Evolutionary conservation across 2,888 invertebrate genomes (phyloP), one percentile per base, ranked within the genome.

Genomic region (Ceramica pisi): DNA sequence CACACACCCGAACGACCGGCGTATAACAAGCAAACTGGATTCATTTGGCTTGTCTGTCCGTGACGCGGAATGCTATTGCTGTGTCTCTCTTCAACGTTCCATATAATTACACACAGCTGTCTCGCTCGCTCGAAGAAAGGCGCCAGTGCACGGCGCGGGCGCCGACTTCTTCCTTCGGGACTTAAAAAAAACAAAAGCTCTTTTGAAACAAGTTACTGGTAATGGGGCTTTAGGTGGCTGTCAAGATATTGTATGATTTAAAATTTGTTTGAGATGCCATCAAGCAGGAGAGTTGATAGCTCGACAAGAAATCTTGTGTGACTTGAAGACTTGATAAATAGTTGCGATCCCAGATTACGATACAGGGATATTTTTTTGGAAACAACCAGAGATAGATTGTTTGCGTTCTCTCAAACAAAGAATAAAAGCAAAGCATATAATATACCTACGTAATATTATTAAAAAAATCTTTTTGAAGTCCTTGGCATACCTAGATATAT

Each of bases 121-220:
- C 92, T 90, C 93, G 74, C 83, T 94, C 88, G 66, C 86, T 81
- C 90, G 87, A 92, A 94, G 94, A 95, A 95, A 95, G 94, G 95
- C 95, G 95, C 95, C 95, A 94, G 92, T 92, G 92, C 86, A 89
- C 89, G 87, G 93, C 94, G 94, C 94, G 92, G 91, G 94, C 94
- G 95, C 94, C 93, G 94, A 91, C 90, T 90, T 90, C 92, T 94
- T 95, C 95, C 95, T 94, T 89, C 92, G 94, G 94, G 94, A 94
- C 90, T 90, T 88, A 89, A 93, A 94, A 92, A 94, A 95, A 95
- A 94, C 91, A 94, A 94, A 94, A 94, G 92, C 90, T 88, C 91
- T 92, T 92, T 92, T 91, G 92, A 94, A 95, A 95, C 94, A 93
- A 94, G 94, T 94, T 92, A 90, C 92, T 89, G 89, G 93, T 92